Percentiles rank a stretch among this genome's conserved stretches.
phyloP scores from a whole-genome alignment of 2,113 vertebrate species.

The Macquaria australasica region DNA sequence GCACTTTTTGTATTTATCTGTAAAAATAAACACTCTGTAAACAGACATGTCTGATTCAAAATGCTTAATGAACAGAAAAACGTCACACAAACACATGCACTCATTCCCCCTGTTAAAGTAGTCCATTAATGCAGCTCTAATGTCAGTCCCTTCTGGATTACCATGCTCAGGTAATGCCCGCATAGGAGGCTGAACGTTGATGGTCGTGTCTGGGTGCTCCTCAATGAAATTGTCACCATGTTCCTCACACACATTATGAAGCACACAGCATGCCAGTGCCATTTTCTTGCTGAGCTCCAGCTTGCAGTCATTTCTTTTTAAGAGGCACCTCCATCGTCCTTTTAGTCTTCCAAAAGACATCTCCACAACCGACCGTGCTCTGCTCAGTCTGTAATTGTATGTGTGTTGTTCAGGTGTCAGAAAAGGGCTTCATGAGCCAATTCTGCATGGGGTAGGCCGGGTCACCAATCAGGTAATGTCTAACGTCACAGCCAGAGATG shows the following conservation, averaged over 20 bases:
- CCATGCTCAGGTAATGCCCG: not conserved
- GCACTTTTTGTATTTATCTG: too few relatives aligned
- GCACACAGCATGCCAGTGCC: not conserved
- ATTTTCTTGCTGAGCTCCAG: constrained; percentile 6
- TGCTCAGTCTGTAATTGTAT: not conserved
- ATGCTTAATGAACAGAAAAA: too few relatives aligned
- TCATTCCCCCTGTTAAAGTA: too few relatives aligned
- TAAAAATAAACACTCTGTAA: too few relatives aligned
- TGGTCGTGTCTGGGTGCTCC: not conserved
- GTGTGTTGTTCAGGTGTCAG: not conserved
- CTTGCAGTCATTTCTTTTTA: not conserved
- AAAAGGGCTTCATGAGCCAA: constrained; percentile 2
- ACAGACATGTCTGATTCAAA: too few relatives aligned
- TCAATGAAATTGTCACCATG: not conserved
- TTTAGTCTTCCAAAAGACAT: not conserved
- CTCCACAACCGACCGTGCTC: not conserved
- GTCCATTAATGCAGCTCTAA: not conserved
- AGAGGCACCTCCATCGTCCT: not conserved
- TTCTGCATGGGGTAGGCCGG: not conserved
- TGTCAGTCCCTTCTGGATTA: not conserved
- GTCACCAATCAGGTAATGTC: not conserved
- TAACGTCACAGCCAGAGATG: constrained; percentile 1
- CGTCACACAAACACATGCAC: too few relatives aligned
- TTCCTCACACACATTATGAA: constrained; percentile 20
- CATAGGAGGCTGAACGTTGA: not conserved